Percentiles rank a stretch among this genome's conserved stretches.
Conservation (phyloP, 2,113 vertebrate species). For the Bambusicola thoracicus region DNA sequence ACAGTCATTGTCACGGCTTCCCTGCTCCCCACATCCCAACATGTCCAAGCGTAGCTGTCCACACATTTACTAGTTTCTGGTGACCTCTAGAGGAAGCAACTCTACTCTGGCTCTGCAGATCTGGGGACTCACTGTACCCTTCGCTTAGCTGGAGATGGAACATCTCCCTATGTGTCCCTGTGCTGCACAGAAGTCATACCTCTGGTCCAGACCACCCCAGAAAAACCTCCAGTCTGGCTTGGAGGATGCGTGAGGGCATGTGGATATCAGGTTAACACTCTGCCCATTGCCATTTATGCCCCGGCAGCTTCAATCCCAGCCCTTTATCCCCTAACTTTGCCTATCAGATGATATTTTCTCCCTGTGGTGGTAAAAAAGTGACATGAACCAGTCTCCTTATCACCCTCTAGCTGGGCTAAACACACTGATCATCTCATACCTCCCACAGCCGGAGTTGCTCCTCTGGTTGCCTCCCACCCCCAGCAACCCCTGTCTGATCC, state of each 20-base stretch:
- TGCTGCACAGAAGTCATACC: neutral
- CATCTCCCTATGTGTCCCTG: neutral
- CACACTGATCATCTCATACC: fast-evolving
- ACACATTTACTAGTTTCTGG: conserved; percentile 27
- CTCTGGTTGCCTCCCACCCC: neutral
- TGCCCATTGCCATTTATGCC: too few species aligned
- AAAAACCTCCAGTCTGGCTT: neutral
- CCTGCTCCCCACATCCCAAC: neutral
- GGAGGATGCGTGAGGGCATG: neutral
- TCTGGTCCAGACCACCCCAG: neutral
- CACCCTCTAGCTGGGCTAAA: fast-evolving
- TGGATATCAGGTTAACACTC: neutral
- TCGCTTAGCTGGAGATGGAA: neutral
- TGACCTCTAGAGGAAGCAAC: conserved; percentile 65
- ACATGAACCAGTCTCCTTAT: fast-evolving
- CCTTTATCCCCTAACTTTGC: neutral
- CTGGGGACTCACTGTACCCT: neutral
- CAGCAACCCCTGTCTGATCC: neutral
- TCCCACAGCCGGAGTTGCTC: fast-evolving
- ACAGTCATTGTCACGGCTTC: too few species aligned
- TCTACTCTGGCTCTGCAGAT: fast-evolving
- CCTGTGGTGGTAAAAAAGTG: neutral
- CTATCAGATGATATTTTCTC: neutral
- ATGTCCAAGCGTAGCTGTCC: neutral
- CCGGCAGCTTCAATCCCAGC: neutral